These are phyloP conservation scores for Chlorocebus sabaeus DNA, from an alignment of 2,113 vertebrate genomes.

Conservation along the genomic window DNA sequence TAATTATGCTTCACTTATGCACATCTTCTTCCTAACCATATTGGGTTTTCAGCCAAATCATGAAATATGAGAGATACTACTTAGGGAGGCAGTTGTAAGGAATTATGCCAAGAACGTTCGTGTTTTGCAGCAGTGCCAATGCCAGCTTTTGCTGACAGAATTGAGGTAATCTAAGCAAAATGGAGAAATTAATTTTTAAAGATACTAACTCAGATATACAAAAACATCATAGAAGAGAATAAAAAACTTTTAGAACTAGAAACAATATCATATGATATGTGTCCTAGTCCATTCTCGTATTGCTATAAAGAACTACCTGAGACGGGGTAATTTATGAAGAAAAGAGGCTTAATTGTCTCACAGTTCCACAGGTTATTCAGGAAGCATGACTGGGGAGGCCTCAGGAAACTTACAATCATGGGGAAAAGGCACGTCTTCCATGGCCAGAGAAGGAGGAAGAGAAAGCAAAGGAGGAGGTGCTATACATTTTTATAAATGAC, in stretches of 20 bases:
- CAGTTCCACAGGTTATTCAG: no score
- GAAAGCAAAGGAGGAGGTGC: no score
- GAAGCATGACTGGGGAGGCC: no score
- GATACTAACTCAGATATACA: background rate
- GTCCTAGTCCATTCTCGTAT: no score
- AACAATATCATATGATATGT: background rate
- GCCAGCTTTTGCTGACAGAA: background rate
- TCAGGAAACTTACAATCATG: no score
- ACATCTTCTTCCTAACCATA: constrained; percentile 76
- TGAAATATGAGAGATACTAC: constrained; percentile 68
- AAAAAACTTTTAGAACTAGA: background rate
- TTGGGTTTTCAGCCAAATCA: constrained; percentile 78
- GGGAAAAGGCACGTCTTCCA: no score
- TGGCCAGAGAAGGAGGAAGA: no score
- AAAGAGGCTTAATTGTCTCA: no score
- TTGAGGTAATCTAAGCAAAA: background rate
- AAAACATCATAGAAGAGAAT: background rate
- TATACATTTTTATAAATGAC: no score
- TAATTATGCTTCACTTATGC: constrained; percentile 81
- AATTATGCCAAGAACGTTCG: background rate
- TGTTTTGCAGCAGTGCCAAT: accelerated
- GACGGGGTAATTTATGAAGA: no score
- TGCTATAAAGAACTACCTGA: no score
- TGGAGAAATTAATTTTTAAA: background rate
- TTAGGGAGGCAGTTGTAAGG: constrained; percentile 54